phyloP scores from a whole-genome alignment of 2,797 vertebrate genomes.

The Scleropages formosus region DNA sequence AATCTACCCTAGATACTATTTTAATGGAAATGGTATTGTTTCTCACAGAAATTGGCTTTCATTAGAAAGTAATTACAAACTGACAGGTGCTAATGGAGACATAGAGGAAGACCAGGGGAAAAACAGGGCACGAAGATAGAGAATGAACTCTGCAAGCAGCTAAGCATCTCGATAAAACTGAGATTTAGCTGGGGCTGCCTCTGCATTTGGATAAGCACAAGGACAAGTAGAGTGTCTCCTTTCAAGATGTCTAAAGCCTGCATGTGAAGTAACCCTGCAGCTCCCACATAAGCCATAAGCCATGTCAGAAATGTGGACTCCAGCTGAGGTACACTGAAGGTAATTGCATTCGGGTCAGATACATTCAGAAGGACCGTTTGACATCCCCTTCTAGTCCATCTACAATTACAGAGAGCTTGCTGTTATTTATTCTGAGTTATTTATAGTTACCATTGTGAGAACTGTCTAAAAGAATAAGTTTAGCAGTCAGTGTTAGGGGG shows the following conservation, averaged over 20 bases:
- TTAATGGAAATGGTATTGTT: background rate
- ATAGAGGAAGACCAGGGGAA: no score
- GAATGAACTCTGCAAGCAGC: no score
- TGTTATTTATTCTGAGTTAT: conserved; percentile 6
- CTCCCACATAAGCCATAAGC: background rate
- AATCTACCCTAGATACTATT: no score
- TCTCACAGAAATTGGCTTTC: background rate
- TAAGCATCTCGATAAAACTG: no score
- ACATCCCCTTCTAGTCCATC: background rate
- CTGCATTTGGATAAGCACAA: no score
- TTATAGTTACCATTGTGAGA: no score
- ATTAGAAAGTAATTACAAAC: background rate
- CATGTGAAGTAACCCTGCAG: background rate
- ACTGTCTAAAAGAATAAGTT: no score
- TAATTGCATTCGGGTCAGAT: background rate
- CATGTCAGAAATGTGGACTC: background rate
- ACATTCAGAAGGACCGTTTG: background rate
- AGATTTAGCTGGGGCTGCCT: no score
- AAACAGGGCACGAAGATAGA: no score
- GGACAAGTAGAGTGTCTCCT: no score
- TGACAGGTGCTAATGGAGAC: background rate
- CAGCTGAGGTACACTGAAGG: background rate
- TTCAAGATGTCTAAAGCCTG: no score
- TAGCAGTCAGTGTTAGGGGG: no score
- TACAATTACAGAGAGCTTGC: background rate